Conservation (phyloP, 1,140 invertebrate genomes). For the Leptopilina boulardi region DNA sequence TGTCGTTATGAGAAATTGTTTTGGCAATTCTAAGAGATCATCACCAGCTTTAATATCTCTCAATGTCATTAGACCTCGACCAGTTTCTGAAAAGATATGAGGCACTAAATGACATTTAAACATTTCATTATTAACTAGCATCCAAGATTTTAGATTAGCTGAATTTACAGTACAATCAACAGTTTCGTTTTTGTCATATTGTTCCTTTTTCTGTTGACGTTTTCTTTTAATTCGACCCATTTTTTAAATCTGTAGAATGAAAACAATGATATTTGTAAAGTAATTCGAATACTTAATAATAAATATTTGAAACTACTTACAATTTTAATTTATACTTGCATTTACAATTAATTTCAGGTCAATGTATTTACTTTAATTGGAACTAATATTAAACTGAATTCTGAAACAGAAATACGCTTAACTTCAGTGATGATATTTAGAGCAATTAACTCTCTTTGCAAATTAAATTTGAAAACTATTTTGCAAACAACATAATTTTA, state of each 20-base stretch:
- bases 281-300: conserved; percentile 42
- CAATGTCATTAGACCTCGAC: conserved; percentile 79
- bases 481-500: too few relatives aligned
- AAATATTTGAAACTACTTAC: neutral
- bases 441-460: neutral
- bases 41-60: conserved; percentile 74
- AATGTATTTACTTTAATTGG: neutral
- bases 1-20: conserved; percentile 78
- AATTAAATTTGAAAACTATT: neutral
- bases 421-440: neutral
- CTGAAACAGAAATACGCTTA: neutral
- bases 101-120: conserved; percentile 71
- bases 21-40: conserved; percentile 78
- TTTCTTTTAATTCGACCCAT: conserved; percentile 77
- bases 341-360: neutral
- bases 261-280: conserved; percentile 39
- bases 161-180: conserved; percentile 68
- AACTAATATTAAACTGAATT: neutral
- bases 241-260: conserved; percentile 62
- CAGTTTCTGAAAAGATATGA: conserved; percentile 76
- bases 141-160: conserved; percentile 74
- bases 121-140: conserved; percentile 69
- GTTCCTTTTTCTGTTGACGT: conserved; percentile 64
- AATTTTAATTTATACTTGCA: neutral
- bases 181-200: conserved; percentile 63